Percentiles rank a stretch among this genome's conserved stretches.
These are phyloP conservation scores for Encarsia formosa DNA, from an alignment of 2,888 invertebrate genomes.

Conservation along the genomic window DNA sequence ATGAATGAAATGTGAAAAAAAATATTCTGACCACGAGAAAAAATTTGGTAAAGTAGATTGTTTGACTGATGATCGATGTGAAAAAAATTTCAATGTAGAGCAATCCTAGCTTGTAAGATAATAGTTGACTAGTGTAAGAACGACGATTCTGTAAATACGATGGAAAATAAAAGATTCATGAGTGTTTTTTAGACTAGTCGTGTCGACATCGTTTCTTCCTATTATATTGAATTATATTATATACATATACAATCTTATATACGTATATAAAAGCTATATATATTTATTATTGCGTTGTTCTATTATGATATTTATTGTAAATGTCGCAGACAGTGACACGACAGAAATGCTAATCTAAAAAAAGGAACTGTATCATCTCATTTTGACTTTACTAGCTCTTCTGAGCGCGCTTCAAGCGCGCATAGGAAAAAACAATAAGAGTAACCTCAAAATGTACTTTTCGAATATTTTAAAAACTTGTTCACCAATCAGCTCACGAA, in stretches of 20 bases:
- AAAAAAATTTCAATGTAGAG: constrained; percentile 16
- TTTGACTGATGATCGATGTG: constrained; percentile 29
- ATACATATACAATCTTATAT: constrained; percentile 38
- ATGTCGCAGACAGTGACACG: constrained; percentile 36
- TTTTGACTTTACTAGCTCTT: too few relatives aligned
- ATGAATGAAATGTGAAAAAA: constrained; percentile 24
- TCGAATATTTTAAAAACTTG: too few relatives aligned
- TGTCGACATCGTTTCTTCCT: constrained; percentile 50
- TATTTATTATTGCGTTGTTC: constrained; percentile 52
- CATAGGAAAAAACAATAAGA: too few relatives aligned
- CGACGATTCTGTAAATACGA: constrained; percentile 41
- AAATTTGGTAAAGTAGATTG: not conserved
- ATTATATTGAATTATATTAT: constrained; percentile 39
- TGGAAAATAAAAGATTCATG: constrained; percentile 34
- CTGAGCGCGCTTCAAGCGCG: too few relatives aligned
- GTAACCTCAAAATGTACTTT: too few relatives aligned
- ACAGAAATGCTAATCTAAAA: constrained; percentile 29
- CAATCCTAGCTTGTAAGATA: constrained; percentile 38
- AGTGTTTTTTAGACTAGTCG: constrained; percentile 47
- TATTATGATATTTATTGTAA: constrained; percentile 51
- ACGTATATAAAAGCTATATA: constrained; percentile 36
- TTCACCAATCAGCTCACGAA: too few relatives aligned
- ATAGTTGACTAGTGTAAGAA: constrained; percentile 35
- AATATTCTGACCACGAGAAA: constrained; percentile 10
- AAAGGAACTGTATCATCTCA: constrained; percentile 24